Base-by-base conservation (phyloP, 2,113 vertebrate species). In the Astur gentilis region DNA sequence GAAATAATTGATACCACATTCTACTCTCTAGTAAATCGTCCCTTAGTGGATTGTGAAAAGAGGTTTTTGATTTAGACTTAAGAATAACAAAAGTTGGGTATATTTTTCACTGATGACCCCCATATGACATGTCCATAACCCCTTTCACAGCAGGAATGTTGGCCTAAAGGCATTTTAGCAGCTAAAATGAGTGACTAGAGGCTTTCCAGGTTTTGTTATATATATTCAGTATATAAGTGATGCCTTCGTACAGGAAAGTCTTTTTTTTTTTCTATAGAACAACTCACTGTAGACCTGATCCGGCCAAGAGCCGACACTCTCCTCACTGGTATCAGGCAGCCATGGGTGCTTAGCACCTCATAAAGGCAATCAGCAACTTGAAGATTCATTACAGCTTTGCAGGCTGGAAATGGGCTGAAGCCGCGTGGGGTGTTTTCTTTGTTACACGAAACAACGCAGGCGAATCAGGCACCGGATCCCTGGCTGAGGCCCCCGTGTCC, bases 1-100 rank as follows among this genome's bases (percentile, higher is more conserved):
- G 97, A 98, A 97, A 98, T 97, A 98, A 97, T 97, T 96, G 95
- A 98, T 97, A 98, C 96, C 96, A 97, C 96, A 97, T 98, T 94
- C 96, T 86, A 62, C 92, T 97, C 97, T 93, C 88, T 73, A 91
- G 91, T 88, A 92, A 92, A 90, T 93, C 44, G 54, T 93, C 89
- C 91, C 95, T 97, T 61, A 75, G 49, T 66, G 91, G 94, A 97
- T 96, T 95, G 92, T 95, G 92, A 94, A 80, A 73, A 95, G 83
- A 96, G 85, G 86, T 97, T 97, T 94, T 94, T 91, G 83, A 97
- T 96, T 97, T 97, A 96, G 96, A 90, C 91, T 85, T 95, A 97
- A 96, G 92, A 96, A 95, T 97, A 98, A 96, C 84, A 89, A 92
- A 96, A 93, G 95, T 97, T 96, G 91, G 96, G 95, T 96, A 95